Evolutionary conservation across 2,888 invertebrate genomes (phyloP), one percentile per base, ranked within the genome.

Genomic region (Nudaria mundana): DNA sequence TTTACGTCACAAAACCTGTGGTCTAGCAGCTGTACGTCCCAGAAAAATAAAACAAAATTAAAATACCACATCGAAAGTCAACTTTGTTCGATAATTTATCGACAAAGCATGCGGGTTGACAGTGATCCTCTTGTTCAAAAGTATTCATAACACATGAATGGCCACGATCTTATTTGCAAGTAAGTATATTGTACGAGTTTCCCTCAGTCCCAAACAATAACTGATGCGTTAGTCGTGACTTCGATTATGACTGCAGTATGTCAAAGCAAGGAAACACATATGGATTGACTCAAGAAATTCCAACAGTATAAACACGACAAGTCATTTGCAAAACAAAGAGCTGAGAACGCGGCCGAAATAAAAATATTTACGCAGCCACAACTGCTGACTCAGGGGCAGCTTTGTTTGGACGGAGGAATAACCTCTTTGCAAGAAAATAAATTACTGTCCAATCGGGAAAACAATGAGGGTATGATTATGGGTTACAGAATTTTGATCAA

Each of bases 291-390:
- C 82, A 79, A 72, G 68, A 69, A 65, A 68, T 66, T 72, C 61
- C 67, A 64, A 66, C 61, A 71, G 63, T 69, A 71, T 80, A 84
- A 82, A 83, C 18, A 59, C 53, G 63, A 67, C 76, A 73, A 82
- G 76, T 81, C 79, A 82, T 85, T 85, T 78, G 85, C 85, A 81
- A 85, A 86, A 86, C 86, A 87, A 87, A 85, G 83, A 75, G 63
- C 62, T 50, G 66, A 57, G 65, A 71, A 72, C 69, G 70, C 66
- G 69, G 69, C 65, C 74, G 68, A 82, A 84, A 85, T 84, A 85
- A 86, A 86, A 86, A 86, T 85, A 86, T 85, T 86, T 85, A 82
- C 76, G 74, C 71, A 73, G 74, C 66, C 68, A 63, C n/a, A n/a
- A n/a, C 60, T 63, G 73, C 80, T 85, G 86, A 85, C 76, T 86